Evolutionary conservation across 2,888 invertebrate genomes (phyloP).

Genomic region (Drosophila trichaetosa): DNA sequence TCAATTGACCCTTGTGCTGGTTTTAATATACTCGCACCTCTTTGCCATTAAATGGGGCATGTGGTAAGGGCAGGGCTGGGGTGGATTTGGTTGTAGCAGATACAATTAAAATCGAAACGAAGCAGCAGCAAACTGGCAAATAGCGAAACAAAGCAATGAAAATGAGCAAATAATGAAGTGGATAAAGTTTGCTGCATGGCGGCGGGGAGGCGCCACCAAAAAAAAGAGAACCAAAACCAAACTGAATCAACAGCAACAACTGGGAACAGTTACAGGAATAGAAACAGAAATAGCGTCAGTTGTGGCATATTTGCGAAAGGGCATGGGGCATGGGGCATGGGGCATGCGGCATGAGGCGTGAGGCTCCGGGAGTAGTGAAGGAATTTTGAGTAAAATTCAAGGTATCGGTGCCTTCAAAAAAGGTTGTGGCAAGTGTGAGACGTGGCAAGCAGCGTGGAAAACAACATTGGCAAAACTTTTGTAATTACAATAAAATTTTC

Average conservation of each 20-base stretch:
- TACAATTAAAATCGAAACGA: constrained; percentile 76
- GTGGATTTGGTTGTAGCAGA: constrained; percentile 30
- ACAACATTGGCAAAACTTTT: constrained; percentile 74
- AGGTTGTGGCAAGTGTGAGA: constrained; percentile 16
- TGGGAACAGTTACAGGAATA: constrained; percentile 13
- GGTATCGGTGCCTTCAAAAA: constrained; percentile 54
- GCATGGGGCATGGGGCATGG: not conserved
- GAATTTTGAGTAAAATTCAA: constrained; percentile 73
- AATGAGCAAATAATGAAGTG: constrained; percentile 79
- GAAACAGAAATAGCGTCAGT: constrained; percentile 49
- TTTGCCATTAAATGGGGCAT: constrained; percentile 29
- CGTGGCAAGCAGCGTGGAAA: constrained; percentile 27
- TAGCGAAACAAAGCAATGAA: constrained; percentile 73
- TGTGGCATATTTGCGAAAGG: constrained; percentile 5
- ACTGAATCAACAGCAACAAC: constrained; percentile 36
- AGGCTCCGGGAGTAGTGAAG: constrained; percentile 11
- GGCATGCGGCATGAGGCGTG: not conserved
- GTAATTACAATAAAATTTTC: constrained; percentile 80
- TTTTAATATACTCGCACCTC: constrained; percentile 69
- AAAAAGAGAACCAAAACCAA: constrained; percentile 23
- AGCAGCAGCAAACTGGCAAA: constrained; percentile 55
- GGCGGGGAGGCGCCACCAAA: constrained; percentile 16
- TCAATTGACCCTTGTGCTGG: not conserved
- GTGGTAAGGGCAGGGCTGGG: not conserved
- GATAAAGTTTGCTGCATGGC: constrained; percentile 70